Conservation (phyloP, 1,140 invertebrate species). For the Euwallacea similis region DNA sequence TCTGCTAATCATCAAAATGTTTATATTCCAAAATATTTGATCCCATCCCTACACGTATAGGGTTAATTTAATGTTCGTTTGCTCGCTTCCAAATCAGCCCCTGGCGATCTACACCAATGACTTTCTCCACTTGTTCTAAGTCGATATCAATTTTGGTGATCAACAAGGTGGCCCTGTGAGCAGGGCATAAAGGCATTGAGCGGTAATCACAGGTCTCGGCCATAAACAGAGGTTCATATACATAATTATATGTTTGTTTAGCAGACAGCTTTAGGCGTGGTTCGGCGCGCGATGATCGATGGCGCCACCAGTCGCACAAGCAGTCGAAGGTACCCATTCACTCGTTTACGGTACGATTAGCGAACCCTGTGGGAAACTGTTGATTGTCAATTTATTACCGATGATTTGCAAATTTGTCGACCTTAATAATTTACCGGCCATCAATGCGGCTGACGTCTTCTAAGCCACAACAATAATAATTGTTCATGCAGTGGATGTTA, state of each 20-base stretch:
- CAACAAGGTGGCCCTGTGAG: constrained; percentile 32
- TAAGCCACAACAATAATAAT: too few relatives aligned
- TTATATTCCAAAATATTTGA: too few relatives aligned
- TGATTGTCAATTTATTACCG: too few relatives aligned
- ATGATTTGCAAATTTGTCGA: too few relatives aligned
- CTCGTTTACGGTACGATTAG: neutral
- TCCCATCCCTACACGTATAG: too few relatives aligned
- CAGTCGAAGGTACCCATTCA: constrained; percentile 38
- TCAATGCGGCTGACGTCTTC: too few relatives aligned
- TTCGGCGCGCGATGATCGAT: constrained; percentile 52
- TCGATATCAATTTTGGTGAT: constrained; percentile 40
- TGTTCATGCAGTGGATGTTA: neutral
- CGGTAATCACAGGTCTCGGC: constrained; percentile 36
- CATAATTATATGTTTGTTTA: constrained; percentile 56
- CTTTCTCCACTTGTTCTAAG: constrained; percentile 1
- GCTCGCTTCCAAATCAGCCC: too few relatives aligned
- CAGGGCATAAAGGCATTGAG: constrained; percentile 32
- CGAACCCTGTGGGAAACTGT: too few relatives aligned
- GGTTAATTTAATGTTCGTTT: too few relatives aligned
- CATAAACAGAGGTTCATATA: constrained; percentile 55
- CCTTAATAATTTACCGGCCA: too few relatives aligned
- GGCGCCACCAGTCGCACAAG: constrained; percentile 46
- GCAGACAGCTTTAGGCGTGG: constrained; percentile 54
- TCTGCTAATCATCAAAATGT: too few relatives aligned
- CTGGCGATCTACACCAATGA: constrained; percentile 25